Evolutionary conservation across 2,113 vertebrate genomes (phyloP).

Genomic region (Sinocyclocheilus anophthalmus): DNA sequence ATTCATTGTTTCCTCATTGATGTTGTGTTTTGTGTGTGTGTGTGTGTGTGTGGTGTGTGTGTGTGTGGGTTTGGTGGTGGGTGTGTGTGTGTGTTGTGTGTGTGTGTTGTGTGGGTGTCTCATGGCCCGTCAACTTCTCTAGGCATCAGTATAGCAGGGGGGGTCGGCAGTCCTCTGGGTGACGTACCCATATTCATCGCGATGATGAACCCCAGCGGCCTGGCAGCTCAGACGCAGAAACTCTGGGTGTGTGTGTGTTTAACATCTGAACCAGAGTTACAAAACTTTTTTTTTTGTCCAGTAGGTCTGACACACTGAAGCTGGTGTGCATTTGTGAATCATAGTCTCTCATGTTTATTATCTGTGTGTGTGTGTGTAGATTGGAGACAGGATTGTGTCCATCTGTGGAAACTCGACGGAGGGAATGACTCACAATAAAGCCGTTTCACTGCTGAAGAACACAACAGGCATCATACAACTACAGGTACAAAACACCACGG

Average conservation of each 20-base stretch:
- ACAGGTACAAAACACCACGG: constrained; percentile 76
- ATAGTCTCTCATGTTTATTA: too few species aligned
- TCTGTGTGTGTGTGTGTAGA: constrained; percentile 67
- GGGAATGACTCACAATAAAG: constrained; percentile 92
- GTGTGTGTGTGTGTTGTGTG: too few species aligned
- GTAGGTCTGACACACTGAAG: too few species aligned
- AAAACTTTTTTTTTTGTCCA: too few species aligned
- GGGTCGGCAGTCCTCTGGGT: constrained; percentile 93
- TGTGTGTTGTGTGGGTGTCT: too few species aligned
- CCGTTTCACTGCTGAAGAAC: constrained; percentile 89
- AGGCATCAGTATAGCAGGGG: constrained; percentile 95
- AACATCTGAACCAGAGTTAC: neutral
- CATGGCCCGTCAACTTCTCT: constrained; percentile 76
- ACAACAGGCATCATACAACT: constrained; percentile 86
- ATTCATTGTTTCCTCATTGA: too few species aligned
- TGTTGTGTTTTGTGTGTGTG: too few species aligned
- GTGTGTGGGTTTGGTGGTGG: too few species aligned
- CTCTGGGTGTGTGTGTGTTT: constrained; percentile 77
- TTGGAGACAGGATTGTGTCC: constrained; percentile 92
- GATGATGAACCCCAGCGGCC: constrained; percentile 94
- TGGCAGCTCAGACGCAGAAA: constrained; percentile 94
- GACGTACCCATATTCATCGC: constrained; percentile 97
- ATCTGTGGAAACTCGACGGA: constrained; percentile 89
- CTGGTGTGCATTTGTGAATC: too few species aligned
- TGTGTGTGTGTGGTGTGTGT: too few species aligned